These are phyloP conservation scores for Notiomystis cincta DNA, from an alignment of 2,113 vertebrate species.

Conservation along the genomic window DNA sequence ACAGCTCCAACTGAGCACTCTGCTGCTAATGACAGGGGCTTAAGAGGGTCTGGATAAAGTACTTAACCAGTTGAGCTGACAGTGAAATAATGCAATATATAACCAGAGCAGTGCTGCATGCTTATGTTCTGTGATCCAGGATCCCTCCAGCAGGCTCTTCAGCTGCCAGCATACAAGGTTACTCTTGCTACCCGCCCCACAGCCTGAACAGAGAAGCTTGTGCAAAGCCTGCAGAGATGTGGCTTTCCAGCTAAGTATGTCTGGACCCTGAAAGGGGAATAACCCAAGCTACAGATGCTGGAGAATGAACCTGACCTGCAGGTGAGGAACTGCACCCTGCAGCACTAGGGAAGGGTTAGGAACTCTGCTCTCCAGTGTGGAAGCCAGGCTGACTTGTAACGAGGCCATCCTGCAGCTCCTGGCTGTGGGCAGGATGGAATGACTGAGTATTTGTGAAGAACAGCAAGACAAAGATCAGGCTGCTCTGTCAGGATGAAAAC, in stretches of 20 bases:
- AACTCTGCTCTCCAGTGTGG: not conserved
- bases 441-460: not conserved
- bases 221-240: not conserved
- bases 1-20: not conserved
- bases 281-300: not conserved
- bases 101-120: not conserved
- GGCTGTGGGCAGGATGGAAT: not conserved
- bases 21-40: not conserved
- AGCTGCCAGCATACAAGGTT: not conserved
- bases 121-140: not conserved
- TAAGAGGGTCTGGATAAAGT: not conserved
- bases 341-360: not conserved
- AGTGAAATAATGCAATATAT: not conserved
- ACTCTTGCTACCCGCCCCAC: not conserved
- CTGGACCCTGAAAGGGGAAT: not conserved
- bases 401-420: not conserved
- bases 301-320: not conserved
- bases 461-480: not conserved
- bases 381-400: rapidly evolving
- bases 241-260: not conserved
- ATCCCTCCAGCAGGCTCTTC: not conserved
- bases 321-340: not conserved
- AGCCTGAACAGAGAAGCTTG: not conserved
- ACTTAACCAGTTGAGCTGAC: not conserved
- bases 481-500: not conserved